Evolutionary conservation across 2,797 vertebrate genomes (phyloP).

Genomic region (Pelobates cultripes): DNA sequence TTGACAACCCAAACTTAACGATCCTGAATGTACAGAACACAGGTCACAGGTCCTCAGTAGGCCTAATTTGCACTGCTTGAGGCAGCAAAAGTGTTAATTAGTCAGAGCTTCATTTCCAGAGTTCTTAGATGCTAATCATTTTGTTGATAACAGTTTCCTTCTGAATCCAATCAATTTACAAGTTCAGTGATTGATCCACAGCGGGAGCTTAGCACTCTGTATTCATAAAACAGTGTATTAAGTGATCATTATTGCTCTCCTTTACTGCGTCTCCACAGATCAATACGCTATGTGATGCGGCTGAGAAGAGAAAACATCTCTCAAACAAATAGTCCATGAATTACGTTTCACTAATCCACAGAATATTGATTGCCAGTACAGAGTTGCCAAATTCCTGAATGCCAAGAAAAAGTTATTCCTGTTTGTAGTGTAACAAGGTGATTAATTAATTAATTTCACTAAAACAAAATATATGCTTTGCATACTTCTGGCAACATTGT

Average conservation of each 20-base stretch:
- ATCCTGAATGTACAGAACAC: no score
- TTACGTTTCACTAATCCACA: slow-evolving; percentile 9
- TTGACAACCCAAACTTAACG: no score
- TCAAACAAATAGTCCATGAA: slow-evolving; percentile 17
- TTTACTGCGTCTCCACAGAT: background rate
- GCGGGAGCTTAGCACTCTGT: slow-evolving; percentile 24
- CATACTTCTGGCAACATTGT: no score
- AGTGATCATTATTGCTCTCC: slow-evolving; percentile 26
- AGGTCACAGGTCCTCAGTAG: no score
- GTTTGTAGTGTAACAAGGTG: no score
- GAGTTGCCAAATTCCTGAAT: background rate
- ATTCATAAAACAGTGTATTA: slow-evolving; percentile 51
- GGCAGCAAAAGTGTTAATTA: slow-evolving; percentile 5
- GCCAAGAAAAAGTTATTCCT: slow-evolving; percentile 3
- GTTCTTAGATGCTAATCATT: slow-evolving; percentile 39
- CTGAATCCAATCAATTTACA: slow-evolving; percentile 42
- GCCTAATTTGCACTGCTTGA: no score
- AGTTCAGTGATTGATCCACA: slow-evolving; percentile 39
- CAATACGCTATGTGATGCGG: slow-evolving; percentile 41
- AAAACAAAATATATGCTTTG: no score
- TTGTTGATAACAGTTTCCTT: slow-evolving; percentile 25
- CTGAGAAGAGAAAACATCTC: background rate
- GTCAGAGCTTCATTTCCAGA: slow-evolving; percentile 8
- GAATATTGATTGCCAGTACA: slow-evolving; percentile 17
- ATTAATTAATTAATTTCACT: no score